phyloP scores from a whole-genome alignment of 2,888 invertebrate species.

The Stegana nigrithorax region DNA sequence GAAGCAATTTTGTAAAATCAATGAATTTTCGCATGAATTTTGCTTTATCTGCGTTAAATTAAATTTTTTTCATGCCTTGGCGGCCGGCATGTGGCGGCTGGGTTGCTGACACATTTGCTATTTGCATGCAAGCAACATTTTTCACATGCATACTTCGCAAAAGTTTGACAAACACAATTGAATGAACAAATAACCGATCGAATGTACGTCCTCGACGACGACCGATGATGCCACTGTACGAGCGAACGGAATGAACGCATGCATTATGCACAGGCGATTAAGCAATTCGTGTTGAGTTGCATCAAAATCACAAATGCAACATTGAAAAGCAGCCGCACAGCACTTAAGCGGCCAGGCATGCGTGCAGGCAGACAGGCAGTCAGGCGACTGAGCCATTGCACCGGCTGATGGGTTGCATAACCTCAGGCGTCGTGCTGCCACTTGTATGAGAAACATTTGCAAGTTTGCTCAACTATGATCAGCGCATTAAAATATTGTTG shows the following conservation, averaged over 20 bases:
- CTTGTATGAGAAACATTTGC: background rate
- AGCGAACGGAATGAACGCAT: constrained; percentile 16
- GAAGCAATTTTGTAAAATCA: constrained; percentile 33
- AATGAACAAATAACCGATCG: constrained; percentile 29
- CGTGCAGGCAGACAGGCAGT: too few relatives aligned
- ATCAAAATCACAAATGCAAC: constrained; percentile 9
- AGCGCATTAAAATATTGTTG: constrained; percentile 10
- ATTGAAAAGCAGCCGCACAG: constrained; percentile 5
- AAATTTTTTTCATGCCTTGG: constrained; percentile 36
- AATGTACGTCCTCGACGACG: too few relatives aligned
- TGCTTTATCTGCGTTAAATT: constrained; percentile 30
- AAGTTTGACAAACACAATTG: constrained; percentile 40
- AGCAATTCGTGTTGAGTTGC: constrained; percentile 42
- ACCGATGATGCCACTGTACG: too few relatives aligned
- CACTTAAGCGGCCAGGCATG: background rate
- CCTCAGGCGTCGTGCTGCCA: background rate
- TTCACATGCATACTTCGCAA: constrained; percentile 13
- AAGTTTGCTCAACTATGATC: constrained; percentile 16
- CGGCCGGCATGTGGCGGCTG: background rate
- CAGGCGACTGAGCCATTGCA: too few relatives aligned
- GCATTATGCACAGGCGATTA: constrained; percentile 51
- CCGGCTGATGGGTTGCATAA: background rate
- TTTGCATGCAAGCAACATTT: constrained; percentile 2
- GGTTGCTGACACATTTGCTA: background rate
- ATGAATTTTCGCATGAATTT: constrained; percentile 43